Base-by-base conservation (phyloP, 2,797 vertebrate genomes). In the Podarcis siculus region DNA sequence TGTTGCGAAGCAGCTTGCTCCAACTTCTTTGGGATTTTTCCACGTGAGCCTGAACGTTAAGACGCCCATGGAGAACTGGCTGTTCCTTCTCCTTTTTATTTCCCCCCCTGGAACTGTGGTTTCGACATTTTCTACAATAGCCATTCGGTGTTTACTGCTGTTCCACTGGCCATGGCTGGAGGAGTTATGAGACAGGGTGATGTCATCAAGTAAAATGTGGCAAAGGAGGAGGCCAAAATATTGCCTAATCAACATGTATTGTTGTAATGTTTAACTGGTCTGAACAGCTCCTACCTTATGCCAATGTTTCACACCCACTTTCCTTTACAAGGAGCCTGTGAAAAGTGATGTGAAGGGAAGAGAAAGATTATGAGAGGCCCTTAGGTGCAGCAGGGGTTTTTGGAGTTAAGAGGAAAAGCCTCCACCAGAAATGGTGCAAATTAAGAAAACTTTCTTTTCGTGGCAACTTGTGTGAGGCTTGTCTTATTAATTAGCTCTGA, bases 281-380 rank as follows among this genome's bases (percentile, higher is more conserved):
- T 80, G 79, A 85, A 66, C 27, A 30, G 30, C 35, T 67, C 61
- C 17, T 23, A 39, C 3, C 45, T 83, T 55, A n/a, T 83, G 67
- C 87, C 67, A 19, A 55, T 64, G 23, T 73, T 61, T 80, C 73
- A 45, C 32, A 66, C 72, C 58, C 35, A 85, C 71, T 86, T 75
- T 67, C 30, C 8, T 39, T 80, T 45, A 88, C 79, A 83, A 92
- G 55, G 13, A 84, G 45, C 7, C 37, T 87, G 85, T 76, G 81
- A 67, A 69, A 83, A 83, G 77, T 69, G 82, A 91, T 66, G 83
- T 0, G 7, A 1, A 90, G 83, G 76, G 23, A 39, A 66, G 89
- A 64, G 37, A 78, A 67, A 83, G 89, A 91, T 69, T 80, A 81
- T 90, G 90, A 91, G n/a, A 91, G 8, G 23, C 78, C 87, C 89